Conservation (phyloP, 2,113 vertebrate genomes). For the Panthera leo region DNA sequence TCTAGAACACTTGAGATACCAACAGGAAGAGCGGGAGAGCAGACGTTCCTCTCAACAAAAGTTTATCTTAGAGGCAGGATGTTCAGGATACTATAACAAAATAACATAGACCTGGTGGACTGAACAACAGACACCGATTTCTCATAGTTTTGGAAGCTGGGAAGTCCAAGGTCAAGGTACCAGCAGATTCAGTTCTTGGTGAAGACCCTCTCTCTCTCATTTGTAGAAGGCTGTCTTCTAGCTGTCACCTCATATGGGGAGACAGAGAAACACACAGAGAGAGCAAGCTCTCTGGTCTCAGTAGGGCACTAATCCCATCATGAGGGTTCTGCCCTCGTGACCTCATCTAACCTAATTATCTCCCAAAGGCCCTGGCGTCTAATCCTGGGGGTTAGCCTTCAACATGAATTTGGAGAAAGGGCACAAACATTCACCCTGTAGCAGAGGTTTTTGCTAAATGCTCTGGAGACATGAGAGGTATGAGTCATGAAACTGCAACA, state of each 20-base stretch:
- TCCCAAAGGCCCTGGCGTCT: not conserved
- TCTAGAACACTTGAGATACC: not conserved
- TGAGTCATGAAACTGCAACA: not conserved
- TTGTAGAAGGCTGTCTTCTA: not conserved
- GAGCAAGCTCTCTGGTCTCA: not conserved
- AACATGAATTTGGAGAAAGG: not conserved
- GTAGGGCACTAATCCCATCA: not conserved
- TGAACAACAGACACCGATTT: not conserved
- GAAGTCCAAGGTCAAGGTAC: not conserved
- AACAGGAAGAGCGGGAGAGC: not conserved
- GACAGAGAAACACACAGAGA: not conserved
- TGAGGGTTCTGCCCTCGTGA: not conserved
- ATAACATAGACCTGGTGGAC: not conserved
- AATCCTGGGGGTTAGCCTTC: not conserved
- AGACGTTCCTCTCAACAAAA: not conserved
- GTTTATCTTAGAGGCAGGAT: not conserved
- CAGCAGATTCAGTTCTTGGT: not conserved
- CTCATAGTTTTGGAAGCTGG: not conserved
- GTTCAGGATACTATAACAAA: not conserved
- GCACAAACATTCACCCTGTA: not conserved
- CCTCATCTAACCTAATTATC: not conserved
- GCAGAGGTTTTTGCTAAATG: conserved; percentile 4
- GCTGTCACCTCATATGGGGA: not conserved
- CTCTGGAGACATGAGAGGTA: not conserved
- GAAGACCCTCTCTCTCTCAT: not conserved